These are phyloP conservation scores for Cantharis flavilabris DNA, from an alignment of 2,888 invertebrate genomes.

Conservation along the genomic window DNA sequence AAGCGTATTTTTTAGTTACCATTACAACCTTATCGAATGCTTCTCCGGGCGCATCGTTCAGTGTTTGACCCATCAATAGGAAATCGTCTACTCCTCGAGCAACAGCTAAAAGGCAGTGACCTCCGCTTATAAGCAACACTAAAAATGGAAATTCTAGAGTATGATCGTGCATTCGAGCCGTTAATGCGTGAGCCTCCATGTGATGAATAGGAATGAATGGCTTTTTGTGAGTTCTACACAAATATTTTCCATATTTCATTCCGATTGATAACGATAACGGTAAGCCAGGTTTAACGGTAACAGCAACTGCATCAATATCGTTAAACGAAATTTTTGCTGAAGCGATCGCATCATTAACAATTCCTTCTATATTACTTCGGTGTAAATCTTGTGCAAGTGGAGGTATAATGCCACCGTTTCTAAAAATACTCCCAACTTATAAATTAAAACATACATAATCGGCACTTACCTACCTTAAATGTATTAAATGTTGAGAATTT, in stretches of 20 bases:
- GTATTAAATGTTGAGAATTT: conserved; percentile 77
- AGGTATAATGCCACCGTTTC: conserved; percentile 89
- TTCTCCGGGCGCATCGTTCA: conserved; percentile 93
- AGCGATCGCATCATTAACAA: conserved; percentile 70
- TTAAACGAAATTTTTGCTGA: conserved; percentile 63
- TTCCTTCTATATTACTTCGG: conserved; percentile 72
- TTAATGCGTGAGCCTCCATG: conserved; percentile 98
- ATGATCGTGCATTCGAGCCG: conserved; percentile 74
- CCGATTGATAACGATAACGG: conserved; percentile 79
- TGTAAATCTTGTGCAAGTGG: conserved; percentile 83
- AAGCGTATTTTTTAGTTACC: not conserved
- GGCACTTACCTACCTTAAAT: conserved; percentile 64
- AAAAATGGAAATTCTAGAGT: conserved; percentile 84
- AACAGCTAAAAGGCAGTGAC: conserved; percentile 83
- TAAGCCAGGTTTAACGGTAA: conserved; percentile 90
- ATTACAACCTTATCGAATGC: conserved; percentile 82
- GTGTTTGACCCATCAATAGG: conserved; percentile 74
- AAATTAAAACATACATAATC: not conserved
- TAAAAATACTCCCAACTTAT: conserved; percentile 46
- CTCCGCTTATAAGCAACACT: conserved; percentile 89
- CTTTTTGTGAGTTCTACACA: conserved; percentile 68
- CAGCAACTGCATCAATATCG: conserved; percentile 85
- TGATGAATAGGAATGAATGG: conserved; percentile 97
- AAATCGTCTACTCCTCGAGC: conserved; percentile 77
- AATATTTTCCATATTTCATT: conserved; percentile 77